Conservation (phyloP, 2,113 vertebrate genomes). For the Bubo bubo region DNA sequence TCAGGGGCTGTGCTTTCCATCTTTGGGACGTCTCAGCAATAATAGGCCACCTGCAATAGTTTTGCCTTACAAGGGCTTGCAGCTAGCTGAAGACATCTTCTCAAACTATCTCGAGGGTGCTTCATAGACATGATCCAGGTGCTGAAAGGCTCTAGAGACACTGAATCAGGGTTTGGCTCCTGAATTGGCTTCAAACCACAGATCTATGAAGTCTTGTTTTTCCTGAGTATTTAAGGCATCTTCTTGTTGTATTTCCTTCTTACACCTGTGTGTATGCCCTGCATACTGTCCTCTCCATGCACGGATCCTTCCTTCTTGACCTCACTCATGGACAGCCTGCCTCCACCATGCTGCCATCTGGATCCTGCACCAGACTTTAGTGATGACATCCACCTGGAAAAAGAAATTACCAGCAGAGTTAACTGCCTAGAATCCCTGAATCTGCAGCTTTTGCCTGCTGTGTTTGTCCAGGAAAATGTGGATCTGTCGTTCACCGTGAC, state of each 20-base stretch:
- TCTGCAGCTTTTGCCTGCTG: background rate
- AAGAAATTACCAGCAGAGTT: background rate
- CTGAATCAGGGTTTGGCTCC: background rate
- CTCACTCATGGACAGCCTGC: background rate
- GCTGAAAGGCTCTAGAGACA: background rate
- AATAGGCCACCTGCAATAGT: background rate
- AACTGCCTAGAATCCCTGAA: background rate
- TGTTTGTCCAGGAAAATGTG: background rate
- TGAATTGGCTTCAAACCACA: background rate
- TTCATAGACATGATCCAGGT: background rate
- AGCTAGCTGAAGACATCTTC: background rate
- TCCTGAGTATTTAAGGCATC: background rate
- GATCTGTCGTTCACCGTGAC: background rate
- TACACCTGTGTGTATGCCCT: background rate
- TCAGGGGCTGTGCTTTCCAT: background rate
- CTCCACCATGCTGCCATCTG: background rate
- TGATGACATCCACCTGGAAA: background rate
- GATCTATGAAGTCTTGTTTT: background rate
- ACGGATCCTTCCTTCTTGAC: background rate
- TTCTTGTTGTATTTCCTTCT: background rate
- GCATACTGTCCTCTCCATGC: background rate
- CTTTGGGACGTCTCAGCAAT: background rate
- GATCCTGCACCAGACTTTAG: background rate
- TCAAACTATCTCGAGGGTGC: background rate
- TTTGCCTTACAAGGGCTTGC: background rate